Conservation (phyloP, 1,140 invertebrate genomes). For the Temnothorax curvispinosus region DNA sequence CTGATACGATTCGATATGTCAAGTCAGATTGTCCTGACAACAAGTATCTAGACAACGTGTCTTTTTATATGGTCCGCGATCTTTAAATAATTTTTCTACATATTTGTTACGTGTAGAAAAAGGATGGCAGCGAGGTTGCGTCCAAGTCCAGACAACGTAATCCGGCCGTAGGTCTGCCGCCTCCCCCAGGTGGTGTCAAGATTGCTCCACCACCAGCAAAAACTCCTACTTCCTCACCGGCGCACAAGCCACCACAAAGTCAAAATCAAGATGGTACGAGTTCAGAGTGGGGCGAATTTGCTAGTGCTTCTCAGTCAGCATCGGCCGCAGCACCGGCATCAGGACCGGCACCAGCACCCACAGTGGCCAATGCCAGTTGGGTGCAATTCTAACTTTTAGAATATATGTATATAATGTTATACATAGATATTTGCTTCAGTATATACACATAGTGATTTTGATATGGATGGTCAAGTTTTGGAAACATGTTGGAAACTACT, state of each 20-base stretch:
- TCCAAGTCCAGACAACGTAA: conserved; percentile 88
- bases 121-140: conserved; percentile 92
- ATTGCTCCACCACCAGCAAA: conserved; percentile 89
- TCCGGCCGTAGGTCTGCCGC: conserved; percentile 90
- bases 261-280: conserved; percentile 84
- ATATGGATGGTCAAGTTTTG: conserved; percentile 62
- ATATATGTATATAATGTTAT: conserved; percentile 61
- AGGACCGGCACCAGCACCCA: conserved; percentile 68
- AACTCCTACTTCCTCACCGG: conserved; percentile 90
- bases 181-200: conserved; percentile 92
- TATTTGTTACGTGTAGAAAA: conserved; percentile 89
- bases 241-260: conserved; percentile 87
- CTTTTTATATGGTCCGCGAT: neutral
- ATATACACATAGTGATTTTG: conserved; percentile 59
- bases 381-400: conserved; percentile 89
- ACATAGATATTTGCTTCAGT: conserved; percentile 35
- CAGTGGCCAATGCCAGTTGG: conserved; percentile 88
- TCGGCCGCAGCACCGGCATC: conserved; percentile 82
- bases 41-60: neutral
- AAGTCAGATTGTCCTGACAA: neutral
- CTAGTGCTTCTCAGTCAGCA: conserved; percentile 85
- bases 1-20: neutral
- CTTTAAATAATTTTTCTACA: conserved; percentile 38
- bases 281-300: conserved; percentile 93
- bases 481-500: neutral